These are phyloP conservation scores for Schizothorax lantsangensis DNA, from an alignment of 2,797 vertebrate species.

Conservation along the genomic window DNA sequence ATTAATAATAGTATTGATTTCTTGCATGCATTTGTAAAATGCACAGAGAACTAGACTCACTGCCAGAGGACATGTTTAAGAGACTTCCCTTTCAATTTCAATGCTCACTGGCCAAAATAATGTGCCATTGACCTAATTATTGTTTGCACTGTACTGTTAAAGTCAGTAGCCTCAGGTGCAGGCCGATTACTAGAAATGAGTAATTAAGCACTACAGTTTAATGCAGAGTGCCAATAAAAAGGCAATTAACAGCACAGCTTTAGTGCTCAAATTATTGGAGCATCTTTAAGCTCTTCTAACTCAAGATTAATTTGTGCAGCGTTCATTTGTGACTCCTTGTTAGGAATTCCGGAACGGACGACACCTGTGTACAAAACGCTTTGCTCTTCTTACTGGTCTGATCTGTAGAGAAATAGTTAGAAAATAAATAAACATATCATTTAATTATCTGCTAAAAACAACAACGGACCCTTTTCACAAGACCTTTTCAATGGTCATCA, in stretches of 20 bases:
- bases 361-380: neutral
- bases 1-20: slow-evolving; percentile 7
- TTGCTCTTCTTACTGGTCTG: neutral
- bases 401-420: neutral
- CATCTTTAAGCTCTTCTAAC: slow-evolving; percentile 24
- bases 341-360: neutral
- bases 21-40: slow-evolving; percentile 7
- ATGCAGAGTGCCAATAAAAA: slow-evolving; percentile 21
- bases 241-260: neutral
- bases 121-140: slow-evolving; percentile 37
- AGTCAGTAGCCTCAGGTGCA: slow-evolving; percentile 1
- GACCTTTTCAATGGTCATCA: neutral
- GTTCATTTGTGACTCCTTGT: neutral
- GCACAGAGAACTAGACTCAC: neutral
- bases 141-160: slow-evolving; percentile 14
- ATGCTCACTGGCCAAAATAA: slow-evolving; percentile 35
- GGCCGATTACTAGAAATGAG: slow-evolving; percentile 12
- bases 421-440: neutral
- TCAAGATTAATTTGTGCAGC: neutral
- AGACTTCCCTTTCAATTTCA: neutral
- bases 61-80: neutral
- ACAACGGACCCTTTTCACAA: neutral
- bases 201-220: slow-evolving; percentile 25
- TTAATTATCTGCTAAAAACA: neutral
- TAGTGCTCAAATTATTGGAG: slow-evolving; percentile 15